These are phyloP conservation scores for Hydrochoerus hydrochaeris DNA, from an alignment of 2,113 vertebrate genomes.

Conservation along the genomic window DNA sequence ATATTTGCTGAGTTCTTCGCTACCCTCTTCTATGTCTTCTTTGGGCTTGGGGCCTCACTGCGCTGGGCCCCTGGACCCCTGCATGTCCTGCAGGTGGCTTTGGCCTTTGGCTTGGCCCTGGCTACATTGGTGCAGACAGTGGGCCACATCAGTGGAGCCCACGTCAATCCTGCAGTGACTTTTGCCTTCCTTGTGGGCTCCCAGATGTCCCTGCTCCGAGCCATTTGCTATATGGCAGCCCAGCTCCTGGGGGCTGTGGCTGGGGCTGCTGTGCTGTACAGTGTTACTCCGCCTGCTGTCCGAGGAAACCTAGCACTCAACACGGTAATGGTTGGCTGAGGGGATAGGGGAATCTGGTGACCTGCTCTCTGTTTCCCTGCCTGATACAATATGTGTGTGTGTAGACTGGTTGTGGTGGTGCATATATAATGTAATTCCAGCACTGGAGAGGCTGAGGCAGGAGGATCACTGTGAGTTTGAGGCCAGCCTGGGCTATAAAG, in stretches of 20 bases:
- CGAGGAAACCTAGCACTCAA: constrained; percentile 94
- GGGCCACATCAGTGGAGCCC: constrained; percentile 95
- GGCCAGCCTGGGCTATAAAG: not conserved
- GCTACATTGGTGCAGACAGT: constrained; percentile 94
- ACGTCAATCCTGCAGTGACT: constrained; percentile 96
- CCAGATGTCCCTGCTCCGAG: constrained; percentile 94
- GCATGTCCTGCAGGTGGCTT: constrained; percentile 91
- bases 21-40: constrained; percentile 96
- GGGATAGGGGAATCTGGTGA: not conserved
- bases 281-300: constrained; percentile 91
- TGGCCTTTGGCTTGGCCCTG: constrained; percentile 95
- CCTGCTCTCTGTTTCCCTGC: not conserved
- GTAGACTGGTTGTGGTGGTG: not conserved
- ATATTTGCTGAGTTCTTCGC: constrained; percentile 96
- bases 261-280: constrained; percentile 93
- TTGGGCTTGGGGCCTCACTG: constrained; percentile 94
- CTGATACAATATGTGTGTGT: not conserved
- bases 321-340: constrained; percentile 87
- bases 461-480: not conserved
- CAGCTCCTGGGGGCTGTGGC: constrained; percentile 94
- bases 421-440: not conserved
- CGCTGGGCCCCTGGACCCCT: constrained; percentile 92
- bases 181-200: constrained; percentile 94
- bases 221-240: constrained; percentile 93
- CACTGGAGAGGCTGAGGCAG: not conserved